Evolutionary conservation across 2,888 invertebrate species (phyloP), one percentile per base, ranked within the genome.

Genomic region (Eupithecia exiguata): DNA sequence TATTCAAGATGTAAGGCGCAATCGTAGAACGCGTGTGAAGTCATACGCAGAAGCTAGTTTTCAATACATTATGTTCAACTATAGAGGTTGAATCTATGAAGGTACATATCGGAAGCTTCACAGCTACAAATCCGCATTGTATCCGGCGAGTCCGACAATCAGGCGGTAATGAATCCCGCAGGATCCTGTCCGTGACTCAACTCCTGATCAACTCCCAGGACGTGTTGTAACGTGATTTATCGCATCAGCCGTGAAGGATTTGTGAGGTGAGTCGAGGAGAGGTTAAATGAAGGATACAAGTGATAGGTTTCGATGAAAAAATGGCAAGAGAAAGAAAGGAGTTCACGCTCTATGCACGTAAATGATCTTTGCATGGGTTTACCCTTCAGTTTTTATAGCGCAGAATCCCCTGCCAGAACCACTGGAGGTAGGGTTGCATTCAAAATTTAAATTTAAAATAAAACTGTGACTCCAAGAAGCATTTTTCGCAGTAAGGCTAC

Each of bases 121-220:
- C 40, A 62, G 14, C 49, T 71, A 63, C 61, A 69, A 63, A 74
- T 53, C 71, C 43, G 10, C 74, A 69, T 69, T 71, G 70, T 70
- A 74, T 69, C 68, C 66, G 69, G 53, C 38, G 71, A 78, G 77
- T 79, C 76, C 85, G 85, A 86, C 90, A 91, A 91, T 91, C 92
- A 91, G 91, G 82, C 83, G 85, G 87, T 94, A 94, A 94, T 93
- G 94, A 94, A 92, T 94, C 94, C 94, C 94, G 79, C 71, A 86
- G 93, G 94, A 92, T 86, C 85, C 88, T 89, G 87, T 90, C 89
- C 94, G 93, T 94, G 94, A 94, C 93, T 91, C 89, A 89, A 94
- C 92, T 94, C 90, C 83, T 88, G 91, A 94, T 94, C 91, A 89
- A 91, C 91, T 90, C 91, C 91, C 90, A 85, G 87, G 90, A 89